Conservation (phyloP, 2,888 invertebrate genomes). For the Glaucopsyche alexis region DNA sequence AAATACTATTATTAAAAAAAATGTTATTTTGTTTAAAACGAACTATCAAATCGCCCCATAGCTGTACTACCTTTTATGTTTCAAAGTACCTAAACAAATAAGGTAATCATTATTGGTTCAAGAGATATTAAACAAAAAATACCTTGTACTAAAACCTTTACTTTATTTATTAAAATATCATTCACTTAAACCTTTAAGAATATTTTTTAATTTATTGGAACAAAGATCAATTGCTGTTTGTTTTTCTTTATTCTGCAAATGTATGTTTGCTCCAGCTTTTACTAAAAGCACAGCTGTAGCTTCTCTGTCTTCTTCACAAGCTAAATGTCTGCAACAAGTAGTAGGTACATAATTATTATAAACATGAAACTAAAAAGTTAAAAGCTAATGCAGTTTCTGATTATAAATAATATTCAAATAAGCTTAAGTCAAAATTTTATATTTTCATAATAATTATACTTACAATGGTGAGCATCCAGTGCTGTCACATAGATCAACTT, state of each 20-base stretch:
- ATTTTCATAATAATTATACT: slow-evolving; percentile 50
- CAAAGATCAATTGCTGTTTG: slow-evolving; percentile 84
- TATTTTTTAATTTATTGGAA: slow-evolving; percentile 55
- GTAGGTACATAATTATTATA: background rate
- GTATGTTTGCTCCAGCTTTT: slow-evolving; percentile 81
- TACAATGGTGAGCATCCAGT: slow-evolving; percentile 89
- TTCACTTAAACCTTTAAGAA: slow-evolving; percentile 37
- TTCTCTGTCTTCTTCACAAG: slow-evolving; percentile 89
- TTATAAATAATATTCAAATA: too few relatives aligned
- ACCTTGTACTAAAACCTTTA: background rate
- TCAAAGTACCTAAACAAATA: too few relatives aligned
- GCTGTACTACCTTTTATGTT: too few relatives aligned
- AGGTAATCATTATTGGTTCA: too few relatives aligned
- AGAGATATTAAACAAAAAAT: too few relatives aligned
- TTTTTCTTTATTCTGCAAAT: slow-evolving; percentile 82
- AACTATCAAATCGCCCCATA: too few relatives aligned
- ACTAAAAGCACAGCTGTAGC: slow-evolving; percentile 84
- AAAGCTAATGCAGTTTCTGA: background rate
- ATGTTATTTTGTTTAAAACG: too few relatives aligned
- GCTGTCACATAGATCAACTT: slow-evolving; percentile 82
- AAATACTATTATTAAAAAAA: too few relatives aligned
- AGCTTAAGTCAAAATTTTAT: too few relatives aligned
- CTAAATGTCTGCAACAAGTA: slow-evolving; percentile 82
- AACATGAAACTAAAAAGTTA: background rate
- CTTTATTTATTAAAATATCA: slow-evolving; percentile 27